Evolutionary conservation across 1,140 invertebrate genomes (phyloP).

Genomic region (Drosophila varians): DNA sequence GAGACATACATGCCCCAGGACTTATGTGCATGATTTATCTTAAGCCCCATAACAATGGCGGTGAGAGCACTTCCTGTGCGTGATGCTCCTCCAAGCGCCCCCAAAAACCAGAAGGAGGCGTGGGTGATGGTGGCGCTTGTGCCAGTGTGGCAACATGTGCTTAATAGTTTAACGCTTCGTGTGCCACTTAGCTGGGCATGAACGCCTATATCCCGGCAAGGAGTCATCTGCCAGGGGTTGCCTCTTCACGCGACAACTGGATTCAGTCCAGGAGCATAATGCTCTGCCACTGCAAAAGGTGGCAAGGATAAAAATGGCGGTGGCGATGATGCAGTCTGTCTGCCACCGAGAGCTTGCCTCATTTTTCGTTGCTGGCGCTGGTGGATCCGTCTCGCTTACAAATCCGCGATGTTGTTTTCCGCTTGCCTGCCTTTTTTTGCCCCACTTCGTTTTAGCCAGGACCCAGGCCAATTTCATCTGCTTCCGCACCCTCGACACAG

Average conservation of each 20-base stretch:
- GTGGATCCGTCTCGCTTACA: constrained; percentile 46
- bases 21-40: constrained; percentile 47
- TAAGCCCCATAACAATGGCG: constrained; percentile 15
- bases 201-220: constrained; percentile 26
- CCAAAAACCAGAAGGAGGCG: too few species aligned
- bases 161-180: constrained; percentile 76
- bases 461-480: constrained; percentile 30
- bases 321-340: constrained; percentile 28
- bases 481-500: constrained; percentile 20
- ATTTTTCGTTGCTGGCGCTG: constrained; percentile 40
- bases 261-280: constrained; percentile 13
- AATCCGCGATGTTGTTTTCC: constrained; percentile 53
- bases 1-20: constrained; percentile 8
- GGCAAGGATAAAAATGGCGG: constrained; percentile 41
- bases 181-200: constrained; percentile 48
- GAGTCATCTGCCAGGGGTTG: constrained; percentile 9
- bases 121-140: not conserved
- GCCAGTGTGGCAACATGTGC: constrained; percentile 41
- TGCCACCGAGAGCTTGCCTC: not conserved
- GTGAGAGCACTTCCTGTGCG: constrained; percentile 31
- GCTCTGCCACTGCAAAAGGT: constrained; percentile 21
- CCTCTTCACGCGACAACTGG: not conserved
- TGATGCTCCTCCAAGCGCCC: constrained; percentile 1
- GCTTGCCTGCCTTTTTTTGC: constrained; percentile 16
- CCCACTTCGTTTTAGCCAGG: constrained; percentile 5